Base-by-base conservation (phyloP, 1,140 invertebrate genomes). In the Heliconius hewitsoni region DNA sequence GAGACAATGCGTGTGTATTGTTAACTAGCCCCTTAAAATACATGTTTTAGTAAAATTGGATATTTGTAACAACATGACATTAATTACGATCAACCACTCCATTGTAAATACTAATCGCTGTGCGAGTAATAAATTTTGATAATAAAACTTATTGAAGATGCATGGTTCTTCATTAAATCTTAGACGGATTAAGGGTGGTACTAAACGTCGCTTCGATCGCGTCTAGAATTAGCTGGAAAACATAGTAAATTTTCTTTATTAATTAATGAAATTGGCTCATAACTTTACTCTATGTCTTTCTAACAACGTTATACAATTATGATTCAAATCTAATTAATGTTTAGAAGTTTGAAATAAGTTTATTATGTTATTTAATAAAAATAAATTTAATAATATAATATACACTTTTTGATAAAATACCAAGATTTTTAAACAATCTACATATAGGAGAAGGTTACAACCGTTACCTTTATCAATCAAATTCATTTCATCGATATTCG, bases 11-110 rank as follows among this genome's bases (percentile, higher is more conserved):
- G 34, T 37, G 34, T 37, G 23, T 81, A 77, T 81, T 74, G 72
- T 77, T 57, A 76, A 42, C 57, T 77, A 55, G 81, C 42, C 82
- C 84, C 87, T 86, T 88, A 85, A 88, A 89, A 88, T 88, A 71
- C 77, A 83, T 82, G 74, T 73, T 78, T 71, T 60, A 73, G 71
- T 71, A 75, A 76, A 72, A 77, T 78, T 71, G 30, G 73, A 79
- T 73, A 82, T 82, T 81, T 83, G 79, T 82, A 79, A 34, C 46
- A 27, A 50, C 27, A 71, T 23, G 60, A 83, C 84, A 83, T 78
- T 83, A 83, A 84, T 82, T 84, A 79, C 78, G 37, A 79, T 78
- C 70, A 77, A 82, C 73, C 73, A 72, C 73, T 73, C 52, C 78
- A 80, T 81, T 83, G 77, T 83, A 81, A 81, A 81, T 82, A 74